Base-by-base conservation (phyloP, 2,113 vertebrate genomes). In the Pavo muticus region DNA sequence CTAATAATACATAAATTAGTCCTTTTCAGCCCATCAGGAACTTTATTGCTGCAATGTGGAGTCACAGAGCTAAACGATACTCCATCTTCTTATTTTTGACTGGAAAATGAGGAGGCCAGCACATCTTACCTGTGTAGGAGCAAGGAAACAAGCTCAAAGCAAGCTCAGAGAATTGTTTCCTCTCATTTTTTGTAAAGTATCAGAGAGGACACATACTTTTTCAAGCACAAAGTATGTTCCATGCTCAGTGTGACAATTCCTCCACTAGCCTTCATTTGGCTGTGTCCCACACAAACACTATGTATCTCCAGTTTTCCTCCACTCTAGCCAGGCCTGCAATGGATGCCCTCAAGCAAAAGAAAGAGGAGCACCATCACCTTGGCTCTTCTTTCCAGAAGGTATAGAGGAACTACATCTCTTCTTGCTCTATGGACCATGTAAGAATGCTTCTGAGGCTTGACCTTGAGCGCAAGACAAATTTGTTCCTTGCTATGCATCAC, bases 401-500 rank as follows among this genome's bases (percentile, higher is more conserved):
- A 23, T 30, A 76, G 25, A 52, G 10, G 45, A 79, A 54, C 32
- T 67, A 11, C 24, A 37, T 8, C 30, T 78, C 29, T 25, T 73
- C 47, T 82, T 52, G 25, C 9, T 9, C 17, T 47, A 48, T 32
- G 56, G 68, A 54, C 47, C 27, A 71, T 11, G 39, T 47, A 65
- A 83, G 40, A 54, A 80, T 47, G 17, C 23, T 52, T 50, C 83
- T 30, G 30, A 81, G 20, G 39, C 30, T 14, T 4, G 39, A 83
- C 48, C 72, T 40, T 73, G 68, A 70, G 45, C 0, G 0, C 45
- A 84, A 86, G 64, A 40, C 9, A 48, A 54, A 77, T 80, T 84
- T 84, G 50, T n/a, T 92, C 79, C 86, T 76, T 86, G 79, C 64
- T 77, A 59, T 44, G 68, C 50, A 80, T 73, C 68, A 12, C 86